phyloP scores from a whole-genome alignment of 1,140 invertebrate genomes.

The Drosophila baimaii region DNA sequence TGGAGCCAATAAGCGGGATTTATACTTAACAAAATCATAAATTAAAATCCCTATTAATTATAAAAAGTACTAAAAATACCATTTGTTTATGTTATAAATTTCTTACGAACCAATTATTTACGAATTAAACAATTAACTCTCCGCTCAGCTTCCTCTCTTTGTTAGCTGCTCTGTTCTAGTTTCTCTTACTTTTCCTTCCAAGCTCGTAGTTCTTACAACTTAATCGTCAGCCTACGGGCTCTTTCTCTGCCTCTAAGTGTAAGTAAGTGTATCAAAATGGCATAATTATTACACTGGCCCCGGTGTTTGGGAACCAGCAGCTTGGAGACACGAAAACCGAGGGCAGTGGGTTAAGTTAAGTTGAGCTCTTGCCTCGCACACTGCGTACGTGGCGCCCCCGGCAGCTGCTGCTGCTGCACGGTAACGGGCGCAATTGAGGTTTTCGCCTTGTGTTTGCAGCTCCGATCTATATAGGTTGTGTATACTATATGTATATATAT shows the following conservation, averaged over 20 bases:
- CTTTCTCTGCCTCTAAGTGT: not conserved
- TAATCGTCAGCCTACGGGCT: not conserved
- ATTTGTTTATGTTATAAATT: too few relatives aligned
- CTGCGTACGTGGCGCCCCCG: constrained; percentile 62
- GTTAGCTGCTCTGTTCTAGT: not conserved
- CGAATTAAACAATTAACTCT: too few relatives aligned
- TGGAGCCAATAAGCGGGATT: too few relatives aligned
- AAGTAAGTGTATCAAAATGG: constrained; percentile 38
- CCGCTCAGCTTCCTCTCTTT: not conserved
- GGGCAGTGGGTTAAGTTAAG: constrained; percentile 71
- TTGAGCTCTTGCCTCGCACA: constrained; percentile 16
- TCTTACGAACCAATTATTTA: too few relatives aligned
- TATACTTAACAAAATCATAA: not conserved
- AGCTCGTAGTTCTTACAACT: not conserved
- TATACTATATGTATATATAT: constrained; percentile 41
- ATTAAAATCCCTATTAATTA: not conserved
- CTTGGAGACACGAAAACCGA: constrained; percentile 43
- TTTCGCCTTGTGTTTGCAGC: constrained; percentile 44
- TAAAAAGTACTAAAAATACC: not conserved
- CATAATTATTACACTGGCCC: constrained; percentile 51
- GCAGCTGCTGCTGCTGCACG: constrained; percentile 19
- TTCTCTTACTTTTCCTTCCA: not conserved
- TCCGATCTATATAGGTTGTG: constrained; percentile 51
- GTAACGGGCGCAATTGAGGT: constrained; percentile 54
- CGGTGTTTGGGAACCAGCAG: constrained; percentile 23